Conservation (phyloP, 1,140 invertebrate species). For the Hetaerina americana region DNA sequence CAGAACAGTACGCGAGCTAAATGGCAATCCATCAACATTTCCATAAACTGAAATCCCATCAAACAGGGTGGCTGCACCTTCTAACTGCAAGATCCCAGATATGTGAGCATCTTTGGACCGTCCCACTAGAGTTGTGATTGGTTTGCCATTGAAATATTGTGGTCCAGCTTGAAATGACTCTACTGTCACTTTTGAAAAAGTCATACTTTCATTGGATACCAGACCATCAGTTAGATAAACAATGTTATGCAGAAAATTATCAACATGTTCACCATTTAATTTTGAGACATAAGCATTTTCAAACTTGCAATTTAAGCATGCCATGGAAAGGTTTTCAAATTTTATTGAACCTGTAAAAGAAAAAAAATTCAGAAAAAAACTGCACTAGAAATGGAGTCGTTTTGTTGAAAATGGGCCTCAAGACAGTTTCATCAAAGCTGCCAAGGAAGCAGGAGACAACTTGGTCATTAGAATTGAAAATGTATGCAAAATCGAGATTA, state of each 20-base stretch:
- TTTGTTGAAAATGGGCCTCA: slow-evolving; percentile 23
- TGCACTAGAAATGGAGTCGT: slow-evolving; percentile 19
- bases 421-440: slow-evolving; percentile 17
- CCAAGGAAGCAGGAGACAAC: too few species aligned
- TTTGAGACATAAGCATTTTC: slow-evolving; percentile 15
- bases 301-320: slow-evolving; percentile 20
- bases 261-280: slow-evolving; percentile 16
- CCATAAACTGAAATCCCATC: not conserved
- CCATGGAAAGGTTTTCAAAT: slow-evolving; percentile 13
- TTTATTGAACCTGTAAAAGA: not conserved
- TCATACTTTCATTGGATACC: slow-evolving; percentile 19
- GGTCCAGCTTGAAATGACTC: not conserved
- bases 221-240: slow-evolving; percentile 16
- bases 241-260: slow-evolving; percentile 17
- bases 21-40: not conserved
- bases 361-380: not conserved
- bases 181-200: slow-evolving; percentile 17
- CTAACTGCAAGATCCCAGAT: slow-evolving; percentile 10
- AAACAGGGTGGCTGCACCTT: not conserved
- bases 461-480: too few species aligned
- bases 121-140: slow-evolving; percentile 11
- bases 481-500: too few species aligned
- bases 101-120: slow-evolving; percentile 6
- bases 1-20: not conserved
- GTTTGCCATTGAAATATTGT: slow-evolving; percentile 2